Evolutionary conservation across 2,797 vertebrate species (phyloP).

Genomic region (Arrhamphus sclerolepis): DNA sequence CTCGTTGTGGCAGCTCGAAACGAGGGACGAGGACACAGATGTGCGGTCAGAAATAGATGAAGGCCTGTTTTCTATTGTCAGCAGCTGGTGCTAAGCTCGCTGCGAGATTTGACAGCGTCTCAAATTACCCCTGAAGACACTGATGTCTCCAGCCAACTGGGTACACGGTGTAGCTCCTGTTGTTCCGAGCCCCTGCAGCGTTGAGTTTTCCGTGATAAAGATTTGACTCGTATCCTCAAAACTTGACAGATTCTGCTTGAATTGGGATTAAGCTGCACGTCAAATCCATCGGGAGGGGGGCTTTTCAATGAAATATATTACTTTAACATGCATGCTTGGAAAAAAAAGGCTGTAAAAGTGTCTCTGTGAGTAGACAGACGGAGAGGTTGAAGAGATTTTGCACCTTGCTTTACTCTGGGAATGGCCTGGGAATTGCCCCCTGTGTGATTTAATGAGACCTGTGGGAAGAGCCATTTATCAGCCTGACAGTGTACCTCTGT

Average conservation of each 20-base stretch:
- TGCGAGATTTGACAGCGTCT: slow-evolving; percentile 46
- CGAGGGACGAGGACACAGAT: slow-evolving; percentile 21
- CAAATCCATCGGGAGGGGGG: slow-evolving; percentile 40
- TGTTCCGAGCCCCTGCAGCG: slow-evolving; percentile 37
- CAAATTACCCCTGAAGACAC: slow-evolving; percentile 58
- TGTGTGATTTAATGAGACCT: slow-evolving; percentile 78
- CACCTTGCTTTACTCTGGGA: slow-evolving; percentile 57
- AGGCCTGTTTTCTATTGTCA: slow-evolving; percentile 35
- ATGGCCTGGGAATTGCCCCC: slow-evolving; percentile 68
- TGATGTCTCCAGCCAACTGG: slow-evolving; percentile 36
- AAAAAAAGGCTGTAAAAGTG: slow-evolving; percentile 40
- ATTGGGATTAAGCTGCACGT: slow-evolving; percentile 54
- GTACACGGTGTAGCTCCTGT: slow-evolving; percentile 40
- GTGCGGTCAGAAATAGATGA: slow-evolving; percentile 22
- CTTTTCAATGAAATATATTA: slow-evolving; percentile 41
- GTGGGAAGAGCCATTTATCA: slow-evolving; percentile 76
- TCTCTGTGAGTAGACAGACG: slow-evolving; percentile 55
- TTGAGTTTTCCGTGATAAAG: slow-evolving; percentile 51
- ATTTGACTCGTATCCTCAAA: slow-evolving; percentile 38
- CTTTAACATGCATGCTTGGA: slow-evolving; percentile 53
- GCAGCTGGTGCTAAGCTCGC: slow-evolving; percentile 47
- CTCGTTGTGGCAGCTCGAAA: slow-evolving; percentile 24
- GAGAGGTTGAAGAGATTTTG: slow-evolving; percentile 39
- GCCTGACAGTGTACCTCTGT: slow-evolving; percentile 71
- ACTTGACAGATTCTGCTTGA: slow-evolving; percentile 46